phyloP scores from a whole-genome alignment of 1,140 invertebrate species.

The Portunus trituberculatus region DNA sequence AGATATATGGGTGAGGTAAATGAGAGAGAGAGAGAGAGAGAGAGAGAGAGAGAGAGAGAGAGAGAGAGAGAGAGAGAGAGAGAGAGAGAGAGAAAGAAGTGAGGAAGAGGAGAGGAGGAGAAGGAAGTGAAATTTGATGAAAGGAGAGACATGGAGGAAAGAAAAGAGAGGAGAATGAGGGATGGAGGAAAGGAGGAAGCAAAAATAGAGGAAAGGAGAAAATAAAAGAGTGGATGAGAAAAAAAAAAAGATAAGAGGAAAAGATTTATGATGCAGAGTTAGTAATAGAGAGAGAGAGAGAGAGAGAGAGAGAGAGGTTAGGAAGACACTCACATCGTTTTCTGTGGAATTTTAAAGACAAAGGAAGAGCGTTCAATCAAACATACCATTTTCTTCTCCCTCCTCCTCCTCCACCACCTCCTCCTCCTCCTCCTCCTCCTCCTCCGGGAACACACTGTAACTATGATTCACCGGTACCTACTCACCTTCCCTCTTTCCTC shows the following conservation, averaged over 20 bases:
- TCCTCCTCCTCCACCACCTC: slow-evolving; percentile 28
- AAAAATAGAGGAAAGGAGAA: too few relatives aligned
- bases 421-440: slow-evolving; percentile 16
- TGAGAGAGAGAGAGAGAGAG: slow-evolving; percentile 24
- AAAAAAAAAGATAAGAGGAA: neutral
- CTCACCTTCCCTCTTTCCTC: neutral
- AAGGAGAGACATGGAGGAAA: neutral
- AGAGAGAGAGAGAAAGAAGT: neutral
- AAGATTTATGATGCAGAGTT: neutral
- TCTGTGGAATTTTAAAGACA: too few relatives aligned
- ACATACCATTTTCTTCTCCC: too few relatives aligned
- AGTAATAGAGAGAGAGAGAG: neutral
- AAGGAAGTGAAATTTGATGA: too few relatives aligned
- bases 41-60: neutral
- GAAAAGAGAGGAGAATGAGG: neutral
- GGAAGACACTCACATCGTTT: neutral
- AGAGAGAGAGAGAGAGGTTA: neutral
- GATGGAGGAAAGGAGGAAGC: neutral
- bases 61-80: neutral
- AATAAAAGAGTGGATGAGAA: neutral
- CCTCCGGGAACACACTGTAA: neutral
- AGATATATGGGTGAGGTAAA: neutral
- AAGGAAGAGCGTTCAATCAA: neutral
- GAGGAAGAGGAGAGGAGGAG: neutral
- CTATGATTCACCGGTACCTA: neutral